Base-by-base conservation (phyloP, 1,140 invertebrate genomes). In the Drosophila prosaltans region DNA sequence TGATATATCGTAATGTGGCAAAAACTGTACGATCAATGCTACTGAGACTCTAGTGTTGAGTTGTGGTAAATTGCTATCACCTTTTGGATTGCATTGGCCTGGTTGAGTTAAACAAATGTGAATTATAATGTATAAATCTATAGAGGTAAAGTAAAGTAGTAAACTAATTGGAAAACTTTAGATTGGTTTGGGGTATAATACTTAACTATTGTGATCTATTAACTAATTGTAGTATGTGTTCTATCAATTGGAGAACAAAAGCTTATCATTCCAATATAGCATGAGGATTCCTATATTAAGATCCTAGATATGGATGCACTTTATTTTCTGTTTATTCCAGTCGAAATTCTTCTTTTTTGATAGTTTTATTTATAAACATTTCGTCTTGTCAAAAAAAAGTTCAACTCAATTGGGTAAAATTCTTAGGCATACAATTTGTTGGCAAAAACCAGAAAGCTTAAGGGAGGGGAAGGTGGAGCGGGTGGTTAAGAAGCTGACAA, bases 401-500 rank as follows among this genome's bases (percentile, higher is more conserved):
- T 64, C 66, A 74, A 67, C 72, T 69, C 66, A 67, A 78, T 78
- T 78, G 75, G 43, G 60, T 72, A 61, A 67, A 68, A 48, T 67
- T 74, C 65, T 65, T 65, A 10, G 45, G 32, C n/a, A 11, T 39
- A 40, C 64, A 51, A 40, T 64, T 64, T 73, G 7, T 51, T 51
- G 32, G 9, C n/a, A 9, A 4, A 30, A 30, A 6, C 3, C 32
- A 36, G 2, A 4, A 30, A 7, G 6, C 6, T 6, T 16, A 16
- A 16, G 32, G 6, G 32, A 6, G 6, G 3, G 32, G 32, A 7
- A 7, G 3, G 32, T 36, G 32, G 32, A 5, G 32, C 7, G 39
- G 32, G 8, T 36, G n/a, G 36, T 4, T 36, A 36, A n/a, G n/a
- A 69, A 76, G 67, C 82, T 81, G 83, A 76, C 70, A 86, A 88